Evolutionary conservation across 1,140 invertebrate species (phyloP).

Genomic region (Teleogryllus occipitalis): DNA sequence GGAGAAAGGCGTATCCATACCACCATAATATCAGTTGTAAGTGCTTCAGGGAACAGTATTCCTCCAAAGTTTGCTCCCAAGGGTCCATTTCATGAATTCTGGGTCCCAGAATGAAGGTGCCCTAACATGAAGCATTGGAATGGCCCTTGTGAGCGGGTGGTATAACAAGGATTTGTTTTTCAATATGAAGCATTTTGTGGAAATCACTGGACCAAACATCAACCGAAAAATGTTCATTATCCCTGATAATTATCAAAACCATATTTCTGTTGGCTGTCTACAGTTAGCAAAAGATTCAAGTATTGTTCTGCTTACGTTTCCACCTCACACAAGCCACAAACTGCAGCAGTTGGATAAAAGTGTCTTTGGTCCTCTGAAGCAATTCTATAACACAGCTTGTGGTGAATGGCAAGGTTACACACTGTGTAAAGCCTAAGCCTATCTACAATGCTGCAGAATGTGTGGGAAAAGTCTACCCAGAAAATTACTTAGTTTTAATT

Average conservation of each 20-base stretch:
- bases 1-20: too few relatives aligned
- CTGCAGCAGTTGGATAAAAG: conserved; percentile 39
- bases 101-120: conserved; percentile 29
- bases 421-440: too few relatives aligned
- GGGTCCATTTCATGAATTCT: conserved; percentile 22
- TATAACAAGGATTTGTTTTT: background rate
- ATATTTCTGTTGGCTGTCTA: conserved; percentile 29
- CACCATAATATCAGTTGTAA: conserved; percentile 27
- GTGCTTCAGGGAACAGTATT: conserved; percentile 25
- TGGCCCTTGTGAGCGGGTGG: background rate
- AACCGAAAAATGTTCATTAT: conserved; percentile 34
- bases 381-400: background rate
- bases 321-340: conserved; percentile 39
- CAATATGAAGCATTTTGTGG: conserved; percentile 24
- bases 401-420: too few relatives aligned
- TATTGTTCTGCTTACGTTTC: conserved; percentile 35
- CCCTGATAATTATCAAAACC: conserved; percentile 34
- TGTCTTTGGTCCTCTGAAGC: conserved; percentile 38
- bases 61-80: conserved; percentile 30
- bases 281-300: conserved; percentile 28
- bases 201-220: conserved; percentile 23
- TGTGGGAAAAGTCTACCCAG: too few relatives aligned
- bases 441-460: too few relatives aligned
- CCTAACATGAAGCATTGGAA: conserved; percentile 30
- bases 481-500: too few relatives aligned